A percentile compares a stretch with the other conserved stretches of the same genome.
Evolutionary conservation across 2,888 invertebrate species (phyloP).

Genomic region (Busseola fusca): DNA sequence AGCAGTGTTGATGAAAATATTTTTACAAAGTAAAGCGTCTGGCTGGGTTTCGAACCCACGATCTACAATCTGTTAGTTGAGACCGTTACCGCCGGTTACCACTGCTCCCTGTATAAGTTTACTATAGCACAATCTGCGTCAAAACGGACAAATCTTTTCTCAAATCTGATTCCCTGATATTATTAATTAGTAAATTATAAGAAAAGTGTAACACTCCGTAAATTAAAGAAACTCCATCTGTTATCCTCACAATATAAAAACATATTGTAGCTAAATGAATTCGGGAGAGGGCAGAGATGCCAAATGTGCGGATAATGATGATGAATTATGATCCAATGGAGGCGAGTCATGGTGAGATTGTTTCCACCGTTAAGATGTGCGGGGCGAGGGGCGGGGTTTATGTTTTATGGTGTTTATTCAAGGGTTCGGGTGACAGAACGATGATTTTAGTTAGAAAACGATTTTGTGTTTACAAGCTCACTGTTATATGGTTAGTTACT

Average conservation of each 20-base stretch:
- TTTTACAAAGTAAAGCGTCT: no score
- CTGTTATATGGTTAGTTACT: background rate
- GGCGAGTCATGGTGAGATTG: conserved; percentile 61
- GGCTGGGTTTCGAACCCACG: no score
- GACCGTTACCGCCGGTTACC: no score
- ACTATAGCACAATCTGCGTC: background rate
- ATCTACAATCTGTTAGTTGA: no score
- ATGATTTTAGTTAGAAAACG: background rate
- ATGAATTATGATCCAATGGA: conserved; percentile 69
- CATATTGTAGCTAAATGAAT: conserved; percentile 65
- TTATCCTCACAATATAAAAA: conserved; percentile 60
- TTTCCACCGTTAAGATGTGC: conserved; percentile 25
- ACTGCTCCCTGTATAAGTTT: no score
- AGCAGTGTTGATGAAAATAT: no score
- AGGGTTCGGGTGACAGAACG: conserved; percentile 11
- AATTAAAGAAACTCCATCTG: conserved; percentile 57
- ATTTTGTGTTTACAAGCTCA: background rate
- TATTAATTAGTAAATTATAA: conserved; percentile 2
- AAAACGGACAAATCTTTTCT: background rate
- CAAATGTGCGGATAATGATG: conserved; percentile 73
- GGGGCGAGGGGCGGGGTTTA: background rate
- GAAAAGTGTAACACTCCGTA: conserved; percentile 40
- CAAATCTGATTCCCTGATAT: background rate
- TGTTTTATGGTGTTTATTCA: conserved; percentile 34
- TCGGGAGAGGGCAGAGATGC: conserved; percentile 56